phyloP scores from a whole-genome alignment of 1,140 invertebrate species.

The Eriocheir sinensis region DNA sequence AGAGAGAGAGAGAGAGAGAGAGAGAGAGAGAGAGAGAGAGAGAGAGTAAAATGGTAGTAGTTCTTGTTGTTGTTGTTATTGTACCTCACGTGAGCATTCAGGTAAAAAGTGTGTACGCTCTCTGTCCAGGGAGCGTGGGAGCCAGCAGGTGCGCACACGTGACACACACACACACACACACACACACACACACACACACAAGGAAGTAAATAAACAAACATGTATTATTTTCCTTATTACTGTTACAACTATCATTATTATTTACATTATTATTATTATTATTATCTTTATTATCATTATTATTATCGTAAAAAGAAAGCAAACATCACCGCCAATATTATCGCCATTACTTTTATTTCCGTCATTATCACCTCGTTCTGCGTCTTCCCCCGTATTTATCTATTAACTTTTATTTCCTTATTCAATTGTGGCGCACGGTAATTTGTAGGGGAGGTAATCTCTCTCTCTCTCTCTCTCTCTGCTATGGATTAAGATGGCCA shows the following conservation, averaged over 20 bases:
- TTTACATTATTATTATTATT: not conserved
- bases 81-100: not conserved
- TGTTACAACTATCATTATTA: not conserved
- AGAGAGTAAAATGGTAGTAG: not conserved
- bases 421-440: too few species aligned
- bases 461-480: constrained; percentile 42
- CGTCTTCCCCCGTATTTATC: too few species aligned
- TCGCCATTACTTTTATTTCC: not conserved
- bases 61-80: not conserved
- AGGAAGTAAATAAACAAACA: not conserved
- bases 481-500: too few species aligned
- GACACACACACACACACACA: too few species aligned
- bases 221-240: not conserved
- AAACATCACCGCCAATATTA: not conserved
- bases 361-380: not conserved
- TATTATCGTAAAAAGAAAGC: not conserved
- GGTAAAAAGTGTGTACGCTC: too few species aligned
- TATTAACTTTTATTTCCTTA: too few species aligned
- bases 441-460: not conserved
- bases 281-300: not conserved
- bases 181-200: too few species aligned
- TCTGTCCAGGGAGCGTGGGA: too few species aligned
- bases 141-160: too few species aligned
- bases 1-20: constrained; percentile 37
- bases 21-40: too few species aligned